These are phyloP conservation scores for Pachycephus smyrnensis DNA, from an alignment of 2,888 invertebrate genomes.

Conservation along the genomic window DNA sequence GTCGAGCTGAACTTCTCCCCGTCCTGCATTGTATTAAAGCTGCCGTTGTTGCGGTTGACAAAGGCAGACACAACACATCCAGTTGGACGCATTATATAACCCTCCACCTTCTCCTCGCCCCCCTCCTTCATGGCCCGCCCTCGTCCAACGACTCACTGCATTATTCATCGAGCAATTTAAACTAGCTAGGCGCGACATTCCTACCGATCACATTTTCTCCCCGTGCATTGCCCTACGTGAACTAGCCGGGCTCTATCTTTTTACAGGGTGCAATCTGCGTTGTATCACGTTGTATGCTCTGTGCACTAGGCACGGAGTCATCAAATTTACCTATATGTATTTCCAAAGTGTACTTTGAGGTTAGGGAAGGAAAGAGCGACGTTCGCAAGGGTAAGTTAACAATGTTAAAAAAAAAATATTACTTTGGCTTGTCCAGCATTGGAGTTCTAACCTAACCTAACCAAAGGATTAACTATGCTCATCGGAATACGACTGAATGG, in stretches of 20 bases:
- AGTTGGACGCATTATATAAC: conserved; percentile 20
- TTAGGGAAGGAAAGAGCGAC: background rate
- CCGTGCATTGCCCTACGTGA: background rate
- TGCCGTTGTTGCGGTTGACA: conserved; percentile 45
- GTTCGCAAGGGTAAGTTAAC: background rate
- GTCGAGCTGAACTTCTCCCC: conserved; percentile 25
- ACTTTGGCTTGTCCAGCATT: background rate
- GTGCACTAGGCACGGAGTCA: background rate
- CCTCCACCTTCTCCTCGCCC: background rate
- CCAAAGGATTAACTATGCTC: background rate
- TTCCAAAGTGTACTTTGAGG: background rate
- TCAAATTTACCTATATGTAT: background rate
- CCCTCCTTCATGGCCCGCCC: background rate
- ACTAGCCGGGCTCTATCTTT: background rate
- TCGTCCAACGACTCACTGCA: conserved; percentile 3
- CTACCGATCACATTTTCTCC: conserved; percentile 1
- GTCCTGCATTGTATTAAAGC: conserved; percentile 25
- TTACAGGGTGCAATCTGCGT: background rate
- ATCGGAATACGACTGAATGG: background rate
- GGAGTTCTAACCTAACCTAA: background rate
- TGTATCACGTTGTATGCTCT: background rate
- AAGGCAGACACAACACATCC: conserved; percentile 37
- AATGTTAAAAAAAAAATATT: background rate
- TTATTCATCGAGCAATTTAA: conserved; percentile 15
- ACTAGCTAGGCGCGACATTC: conserved; percentile 4